Base-by-base conservation (phyloP, 2,797 vertebrate species). In the Cossypha caffra region DNA sequence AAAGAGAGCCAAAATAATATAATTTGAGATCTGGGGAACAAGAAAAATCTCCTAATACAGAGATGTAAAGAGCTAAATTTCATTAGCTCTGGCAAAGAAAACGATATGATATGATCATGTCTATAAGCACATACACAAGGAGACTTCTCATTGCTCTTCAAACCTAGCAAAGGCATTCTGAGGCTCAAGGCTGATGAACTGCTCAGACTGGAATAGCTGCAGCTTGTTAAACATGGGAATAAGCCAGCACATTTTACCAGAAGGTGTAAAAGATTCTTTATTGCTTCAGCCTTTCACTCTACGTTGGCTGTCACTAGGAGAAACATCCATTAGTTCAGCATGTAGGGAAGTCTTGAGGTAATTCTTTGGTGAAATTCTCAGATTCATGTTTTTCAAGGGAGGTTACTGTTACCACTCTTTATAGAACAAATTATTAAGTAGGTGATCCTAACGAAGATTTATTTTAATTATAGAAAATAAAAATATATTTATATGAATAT, bases 61-160 rank as follows among this genome's bases (percentile, higher is more conserved):
- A 79, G n/a, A 77, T 43, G 82, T 54, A 71, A 72, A 88, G 50
- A 73, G 52, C 35, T 62, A 13, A 51, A 11, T 21, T 48, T 51
- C 43, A 50, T 50, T 3, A 76, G 43, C 33, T 73, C 51, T 76
- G 40, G 33, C 80, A 69, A 35, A 50, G 45, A 31, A 14, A 72
- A 82, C 12, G 43, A 48, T 72, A 48, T 13, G 47, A 48, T 72
- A 45, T 7, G 11, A 61, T 71, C 47, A 19, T 15, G 55, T 18
- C 71, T 43, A 3, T 26, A 43, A 74, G 67, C 42, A 61, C 17
- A 31, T 10, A 35, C 21, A 52, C 12, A n/a, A 45, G n/a, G 67
- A 86, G 37, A 33, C 88, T 77, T 74, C 55, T 77, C 38, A 74
- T 8, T 85, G 52, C 20, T 85, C 45, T 80, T 80, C 57, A 81